These are phyloP conservation scores for Macrostomum lignano DNA, from an alignment of 1,140 invertebrate genomes.

Conservation along the genomic window DNA sequence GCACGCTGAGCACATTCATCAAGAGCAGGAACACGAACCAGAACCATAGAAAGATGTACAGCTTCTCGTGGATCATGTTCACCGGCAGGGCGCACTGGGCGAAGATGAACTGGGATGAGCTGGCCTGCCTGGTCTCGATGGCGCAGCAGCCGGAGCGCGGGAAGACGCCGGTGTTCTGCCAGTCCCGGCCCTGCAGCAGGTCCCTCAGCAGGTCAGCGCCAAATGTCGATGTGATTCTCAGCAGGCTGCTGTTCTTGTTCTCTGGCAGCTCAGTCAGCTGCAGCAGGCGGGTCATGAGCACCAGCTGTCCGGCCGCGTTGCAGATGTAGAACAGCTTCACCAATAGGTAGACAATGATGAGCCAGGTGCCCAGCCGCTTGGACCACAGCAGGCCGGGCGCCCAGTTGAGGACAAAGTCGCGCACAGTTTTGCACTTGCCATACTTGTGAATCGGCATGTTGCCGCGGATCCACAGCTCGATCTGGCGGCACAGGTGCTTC, in stretches of 20 bases:
- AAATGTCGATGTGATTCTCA: no score
- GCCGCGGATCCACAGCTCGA: no score
- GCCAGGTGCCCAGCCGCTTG: slow-evolving; percentile 3
- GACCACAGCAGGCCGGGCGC: no score
- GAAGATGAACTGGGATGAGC: neutral
- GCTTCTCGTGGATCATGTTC: slow-evolving; percentile 8
- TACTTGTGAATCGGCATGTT: no score
- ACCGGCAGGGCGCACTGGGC: slow-evolving; percentile 9
- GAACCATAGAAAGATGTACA: slow-evolving; percentile 6
- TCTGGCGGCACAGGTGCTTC: no score
- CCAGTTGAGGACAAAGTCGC: no score
- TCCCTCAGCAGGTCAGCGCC: neutral
- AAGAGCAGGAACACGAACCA: slow-evolving; percentile 5
- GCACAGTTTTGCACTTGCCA: no score
- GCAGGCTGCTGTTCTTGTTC: no score
- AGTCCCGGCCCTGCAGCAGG: neutral
- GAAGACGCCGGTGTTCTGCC: slow-evolving; percentile 4
- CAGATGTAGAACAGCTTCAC: neutral
- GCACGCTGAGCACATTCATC: neutral
- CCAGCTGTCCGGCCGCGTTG: neutral
- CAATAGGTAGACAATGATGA: neutral
- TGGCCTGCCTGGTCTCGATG: slow-evolving; percentile 5
- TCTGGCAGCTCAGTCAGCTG: no score
- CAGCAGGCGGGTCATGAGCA: neutral
- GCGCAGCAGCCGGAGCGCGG: slow-evolving; percentile 4